Conservation (phyloP, 2,888 invertebrate genomes). For the Brenthis hecate region DNA sequence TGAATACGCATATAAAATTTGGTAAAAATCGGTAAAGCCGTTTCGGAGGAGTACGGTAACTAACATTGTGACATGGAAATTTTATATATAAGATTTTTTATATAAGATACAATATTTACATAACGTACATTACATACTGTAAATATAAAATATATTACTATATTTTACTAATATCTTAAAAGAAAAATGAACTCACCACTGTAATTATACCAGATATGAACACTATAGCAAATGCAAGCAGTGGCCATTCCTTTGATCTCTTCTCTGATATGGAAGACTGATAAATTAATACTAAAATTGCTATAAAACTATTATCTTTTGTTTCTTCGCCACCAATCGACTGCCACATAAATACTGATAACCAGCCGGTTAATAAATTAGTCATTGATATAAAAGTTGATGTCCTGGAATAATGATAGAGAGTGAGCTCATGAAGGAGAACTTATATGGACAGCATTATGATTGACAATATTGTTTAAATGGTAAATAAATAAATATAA, state of each 20-base stretch:
- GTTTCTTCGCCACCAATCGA: conserved; percentile 64
- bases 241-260: conserved; percentile 80
- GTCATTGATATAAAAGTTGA: conserved; percentile 80
- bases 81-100: no score
- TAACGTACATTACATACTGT: no score
- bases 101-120: no score
- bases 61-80: no score
- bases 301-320: conserved; percentile 80
- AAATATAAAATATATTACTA: no score
- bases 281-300: conserved; percentile 83
- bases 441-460: no score
- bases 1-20: no score
- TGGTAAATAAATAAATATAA: no score
- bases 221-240: conserved; percentile 79
- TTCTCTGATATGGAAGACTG: conserved; percentile 76
- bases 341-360: conserved; percentile 82
- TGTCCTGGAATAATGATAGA: conserved; percentile 74
- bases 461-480: no score
- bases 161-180: background rate
- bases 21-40: no score
- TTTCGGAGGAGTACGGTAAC: no score
- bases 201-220: conserved; percentile 83
- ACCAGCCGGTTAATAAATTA: conserved; percentile 81
- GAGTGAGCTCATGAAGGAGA: background rate
- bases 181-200: conserved; percentile 73